Percentiles rank a stretch among this genome's conserved stretches.
Conservation (phyloP, 2,797 vertebrate genomes). For the Paedocypris micromegethes region DNA sequence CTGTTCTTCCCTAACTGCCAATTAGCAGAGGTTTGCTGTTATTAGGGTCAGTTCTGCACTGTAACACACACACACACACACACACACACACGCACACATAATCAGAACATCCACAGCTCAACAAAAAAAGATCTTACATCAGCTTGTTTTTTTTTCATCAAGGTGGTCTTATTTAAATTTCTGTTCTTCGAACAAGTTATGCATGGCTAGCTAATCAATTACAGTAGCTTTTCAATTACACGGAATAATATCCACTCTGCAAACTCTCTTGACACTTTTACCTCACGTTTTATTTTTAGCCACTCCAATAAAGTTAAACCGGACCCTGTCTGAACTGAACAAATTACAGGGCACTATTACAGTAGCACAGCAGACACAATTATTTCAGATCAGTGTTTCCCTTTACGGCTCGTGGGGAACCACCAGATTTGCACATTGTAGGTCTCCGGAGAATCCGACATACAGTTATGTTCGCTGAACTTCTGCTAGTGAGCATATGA, state of each 20-base stretch:
- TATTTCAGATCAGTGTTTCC: neutral
- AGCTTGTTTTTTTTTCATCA: constrained; percentile 28
- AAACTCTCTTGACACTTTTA: constrained; percentile 19
- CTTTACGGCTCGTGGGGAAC: neutral
- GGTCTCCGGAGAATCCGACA: constrained; percentile 5
- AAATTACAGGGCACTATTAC: constrained; percentile 20
- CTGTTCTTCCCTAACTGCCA: no score
- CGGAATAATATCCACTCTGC: constrained; percentile 25
- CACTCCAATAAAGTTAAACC: constrained; percentile 22
- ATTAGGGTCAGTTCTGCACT: no score
- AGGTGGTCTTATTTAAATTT: constrained; percentile 35
- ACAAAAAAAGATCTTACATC: constrained; percentile 13
- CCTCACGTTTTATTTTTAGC: constrained; percentile 20
- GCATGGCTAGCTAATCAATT: constrained; percentile 45
- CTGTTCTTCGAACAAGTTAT: constrained; percentile 27
- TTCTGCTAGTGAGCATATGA: constrained; percentile 13
- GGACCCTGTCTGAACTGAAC: constrained; percentile 8
- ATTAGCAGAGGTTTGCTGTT: no score
- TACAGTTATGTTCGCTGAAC: neutral
- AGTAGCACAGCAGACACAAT: constrained; percentile 20
- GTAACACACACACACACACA: neutral
- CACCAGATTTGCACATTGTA: constrained; percentile 4
- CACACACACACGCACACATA: neutral
- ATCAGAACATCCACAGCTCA: constrained; percentile 8
- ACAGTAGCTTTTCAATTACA: constrained; percentile 33